phyloP scores from a whole-genome alignment of 1,140 invertebrate genomes.

The Gonioctena quinquepunctata region DNA sequence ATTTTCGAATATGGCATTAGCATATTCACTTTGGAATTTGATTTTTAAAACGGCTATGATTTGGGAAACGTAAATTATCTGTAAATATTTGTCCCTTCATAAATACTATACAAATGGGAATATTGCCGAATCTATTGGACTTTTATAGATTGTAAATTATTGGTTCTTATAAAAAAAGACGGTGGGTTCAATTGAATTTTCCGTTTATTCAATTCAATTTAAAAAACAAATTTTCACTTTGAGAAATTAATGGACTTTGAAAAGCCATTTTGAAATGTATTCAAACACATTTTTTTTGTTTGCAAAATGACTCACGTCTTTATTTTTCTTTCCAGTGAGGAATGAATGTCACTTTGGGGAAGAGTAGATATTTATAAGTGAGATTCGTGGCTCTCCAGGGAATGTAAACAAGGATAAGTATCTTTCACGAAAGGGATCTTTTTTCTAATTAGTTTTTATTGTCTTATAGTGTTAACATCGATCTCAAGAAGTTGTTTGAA shows the following conservation, averaged over 20 bases:
- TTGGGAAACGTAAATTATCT: too few relatives aligned
- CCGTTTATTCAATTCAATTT: background rate
- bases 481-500: too few relatives aligned
- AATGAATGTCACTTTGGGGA: background rate
- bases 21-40: background rate
- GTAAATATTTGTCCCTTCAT: too few relatives aligned
- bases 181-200: background rate
- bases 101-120: too few relatives aligned
- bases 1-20: background rate
- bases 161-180: too few relatives aligned
- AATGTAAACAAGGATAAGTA: conserved; percentile 13
- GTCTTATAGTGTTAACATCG: background rate
- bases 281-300: background rate
- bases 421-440: background rate
- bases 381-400: background rate
- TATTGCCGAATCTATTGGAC: too few relatives aligned
- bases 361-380: background rate
- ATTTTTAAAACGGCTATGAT: too few relatives aligned
- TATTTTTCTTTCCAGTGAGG: conserved; percentile 12
- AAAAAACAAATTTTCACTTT: background rate
- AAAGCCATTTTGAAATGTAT: background rate
- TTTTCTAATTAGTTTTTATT: background rate
- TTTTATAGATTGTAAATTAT: too few relatives aligned
- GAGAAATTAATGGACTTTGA: background rate
- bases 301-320: background rate